Conservation (phyloP, 2,797 vertebrate species). For the Cossypha heuglini region DNA sequence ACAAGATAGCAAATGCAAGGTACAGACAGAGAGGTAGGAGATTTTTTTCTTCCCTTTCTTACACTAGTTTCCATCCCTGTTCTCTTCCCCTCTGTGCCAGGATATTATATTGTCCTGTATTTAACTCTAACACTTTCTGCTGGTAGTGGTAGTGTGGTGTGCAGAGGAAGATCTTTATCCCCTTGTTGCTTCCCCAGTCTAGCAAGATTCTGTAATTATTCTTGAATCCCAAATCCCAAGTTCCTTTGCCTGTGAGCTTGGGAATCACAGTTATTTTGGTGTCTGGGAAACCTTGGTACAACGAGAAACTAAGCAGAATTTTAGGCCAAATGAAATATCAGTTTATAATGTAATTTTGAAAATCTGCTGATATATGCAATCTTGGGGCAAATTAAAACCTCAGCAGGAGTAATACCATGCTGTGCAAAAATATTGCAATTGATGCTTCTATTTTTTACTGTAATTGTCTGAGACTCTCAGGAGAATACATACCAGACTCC, state of each 20-base stretch:
- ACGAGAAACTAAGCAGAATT: not conserved
- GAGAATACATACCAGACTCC: constrained; percentile 4
- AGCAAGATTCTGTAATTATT: not conserved
- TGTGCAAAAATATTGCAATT: constrained; percentile 56
- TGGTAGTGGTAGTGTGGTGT: not conserved
- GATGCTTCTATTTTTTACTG: constrained; percentile 58
- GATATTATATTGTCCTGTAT: not conserved
- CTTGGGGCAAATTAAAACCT: constrained; percentile 49
- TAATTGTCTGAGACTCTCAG: constrained; percentile 39
- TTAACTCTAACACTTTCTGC: not conserved
- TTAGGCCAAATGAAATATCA: not conserved
- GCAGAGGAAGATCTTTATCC: not conserved
- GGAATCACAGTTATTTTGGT: not conserved
- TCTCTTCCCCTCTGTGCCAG: not conserved
- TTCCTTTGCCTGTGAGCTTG: not conserved
- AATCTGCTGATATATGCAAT: constrained; percentile 35
- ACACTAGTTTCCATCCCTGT: not conserved
- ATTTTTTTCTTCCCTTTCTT: not conserved
- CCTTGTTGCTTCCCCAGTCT: not conserved
- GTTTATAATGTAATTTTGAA: constrained; percentile 27
- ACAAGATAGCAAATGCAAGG: not conserved
- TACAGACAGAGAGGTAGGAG: not conserved
- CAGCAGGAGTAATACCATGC: constrained; percentile 35
- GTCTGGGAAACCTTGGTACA: not conserved
- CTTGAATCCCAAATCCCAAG: not conserved